Percentiles rank a stretch among this genome's conserved stretches.
Conservation (phyloP, 2,888 invertebrate genomes). For the Pteria penguin region DNA sequence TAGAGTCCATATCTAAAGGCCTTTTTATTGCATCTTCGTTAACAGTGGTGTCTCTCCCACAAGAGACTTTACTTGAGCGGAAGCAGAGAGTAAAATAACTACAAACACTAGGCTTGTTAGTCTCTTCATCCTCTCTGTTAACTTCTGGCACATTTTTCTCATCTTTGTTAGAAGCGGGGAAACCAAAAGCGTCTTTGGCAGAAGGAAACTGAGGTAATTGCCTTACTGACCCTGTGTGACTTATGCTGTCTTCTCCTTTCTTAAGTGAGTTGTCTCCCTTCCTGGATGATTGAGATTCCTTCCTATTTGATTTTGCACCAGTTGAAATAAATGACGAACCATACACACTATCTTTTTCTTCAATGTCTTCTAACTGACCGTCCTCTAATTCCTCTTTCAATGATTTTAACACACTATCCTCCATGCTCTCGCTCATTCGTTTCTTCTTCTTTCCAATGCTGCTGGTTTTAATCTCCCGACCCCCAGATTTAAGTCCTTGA, state of each 20-base stretch:
- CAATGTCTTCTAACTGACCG: slow-evolving; percentile 57
- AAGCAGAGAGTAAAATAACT: slow-evolving; percentile 49
- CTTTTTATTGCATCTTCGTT: slow-evolving; percentile 27
- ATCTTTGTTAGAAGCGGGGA: slow-evolving; percentile 1
- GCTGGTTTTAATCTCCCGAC: slow-evolving; percentile 45
- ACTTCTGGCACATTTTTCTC: slow-evolving; percentile 16
- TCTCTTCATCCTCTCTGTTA: slow-evolving; percentile 27
- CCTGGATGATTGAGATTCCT: neutral
- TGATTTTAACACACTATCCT: slow-evolving; percentile 64
- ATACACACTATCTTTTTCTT: slow-evolving; percentile 54
- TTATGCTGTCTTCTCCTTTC: slow-evolving; percentile 15
- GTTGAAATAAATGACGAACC: slow-evolving; percentile 14
- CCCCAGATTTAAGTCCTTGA: slow-evolving; percentile 33
- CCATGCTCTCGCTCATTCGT: slow-evolving; percentile 60
- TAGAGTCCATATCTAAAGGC: neutral
- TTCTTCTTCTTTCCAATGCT: slow-evolving; percentile 65
- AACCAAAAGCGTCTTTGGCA: slow-evolving; percentile 12
- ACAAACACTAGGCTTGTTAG: slow-evolving; percentile 47
- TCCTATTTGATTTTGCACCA: neutral
- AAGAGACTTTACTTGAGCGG: slow-evolving; percentile 55
- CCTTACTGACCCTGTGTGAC: slow-evolving; percentile 37
- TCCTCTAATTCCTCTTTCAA: slow-evolving; percentile 70
- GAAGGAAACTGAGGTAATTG: slow-evolving; percentile 30
- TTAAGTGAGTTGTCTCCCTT: neutral
- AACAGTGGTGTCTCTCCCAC: slow-evolving; percentile 49